These are phyloP conservation scores for Drosophila eugracilis DNA, from an alignment of 1,140 invertebrate genomes.

Conservation along the genomic window DNA sequence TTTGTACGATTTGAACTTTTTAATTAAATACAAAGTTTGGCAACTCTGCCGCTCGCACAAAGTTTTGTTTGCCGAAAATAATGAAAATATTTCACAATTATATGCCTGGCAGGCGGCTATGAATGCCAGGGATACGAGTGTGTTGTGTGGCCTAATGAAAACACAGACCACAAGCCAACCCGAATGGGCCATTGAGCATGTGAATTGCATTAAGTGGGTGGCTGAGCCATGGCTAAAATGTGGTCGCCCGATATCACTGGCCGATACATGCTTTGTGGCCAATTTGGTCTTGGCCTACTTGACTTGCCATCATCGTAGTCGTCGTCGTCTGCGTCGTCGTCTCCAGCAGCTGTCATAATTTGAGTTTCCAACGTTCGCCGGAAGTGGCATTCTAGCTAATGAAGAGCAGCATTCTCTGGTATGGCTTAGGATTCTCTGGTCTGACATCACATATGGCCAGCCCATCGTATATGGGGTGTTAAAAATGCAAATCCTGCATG, in stretches of 20 bases:
- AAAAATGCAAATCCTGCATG: slow-evolving; percentile 75
- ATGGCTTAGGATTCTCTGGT: not conserved
- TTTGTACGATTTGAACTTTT: slow-evolving; percentile 64
- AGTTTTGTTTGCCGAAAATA: slow-evolving; percentile 49
- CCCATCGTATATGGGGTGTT: slow-evolving; percentile 35
- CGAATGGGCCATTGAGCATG: slow-evolving; percentile 40
- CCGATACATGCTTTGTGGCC: slow-evolving; percentile 51
- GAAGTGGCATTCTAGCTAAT: slow-evolving; percentile 26
- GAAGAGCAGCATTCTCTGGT: slow-evolving; percentile 13
- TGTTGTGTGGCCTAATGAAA: slow-evolving; percentile 16
- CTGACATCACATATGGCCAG: slow-evolving; percentile 1
- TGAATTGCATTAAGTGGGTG: slow-evolving; percentile 42
- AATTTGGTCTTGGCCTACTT: slow-evolving; percentile 16
- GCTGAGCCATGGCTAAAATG: slow-evolving; percentile 22
- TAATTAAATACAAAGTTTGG: slow-evolving; percentile 71
- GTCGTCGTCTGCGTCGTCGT: not conserved
- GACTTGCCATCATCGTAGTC: not conserved
- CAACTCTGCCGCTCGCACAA: slow-evolving; percentile 30
- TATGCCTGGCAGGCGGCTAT: slow-evolving; percentile 36
- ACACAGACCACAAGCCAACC: slow-evolving; percentile 15
- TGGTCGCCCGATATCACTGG: slow-evolving; percentile 41
- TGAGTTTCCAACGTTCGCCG: slow-evolving; percentile 23
- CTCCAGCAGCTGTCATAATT: slow-evolving; percentile 47
- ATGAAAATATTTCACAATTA: slow-evolving; percentile 65
- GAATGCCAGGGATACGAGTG: slow-evolving; percentile 24